Evolutionary conservation across 2,113 vertebrate genomes (phyloP).

Genomic region (Benitochromis conjunctus): DNA sequence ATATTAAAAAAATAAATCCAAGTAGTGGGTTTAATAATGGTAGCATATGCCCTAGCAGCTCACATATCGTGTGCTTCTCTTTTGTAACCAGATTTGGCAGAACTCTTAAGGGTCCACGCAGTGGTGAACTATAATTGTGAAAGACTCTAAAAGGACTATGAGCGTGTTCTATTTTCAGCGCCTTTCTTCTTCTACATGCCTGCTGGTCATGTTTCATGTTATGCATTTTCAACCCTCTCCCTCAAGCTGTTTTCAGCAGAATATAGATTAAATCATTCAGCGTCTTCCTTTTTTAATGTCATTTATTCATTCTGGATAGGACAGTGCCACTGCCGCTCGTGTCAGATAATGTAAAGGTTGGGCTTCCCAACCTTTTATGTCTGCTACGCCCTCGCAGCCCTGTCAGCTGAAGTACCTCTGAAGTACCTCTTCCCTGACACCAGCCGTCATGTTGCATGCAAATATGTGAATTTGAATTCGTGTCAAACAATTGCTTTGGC

Average conservation of each 20-base stretch:
- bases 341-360: not conserved
- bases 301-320: not conserved
- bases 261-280: slow-evolving; percentile 8
- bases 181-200: slow-evolving; percentile 34
- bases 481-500: not conserved
- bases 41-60: not conserved
- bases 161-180: slow-evolving; percentile 36
- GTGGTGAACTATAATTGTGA: slow-evolving; percentile 29
- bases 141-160: slow-evolving; percentile 51
- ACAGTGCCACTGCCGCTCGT: not conserved
- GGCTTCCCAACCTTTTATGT: not conserved
- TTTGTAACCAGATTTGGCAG: slow-evolving; percentile 9
- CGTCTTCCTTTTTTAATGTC: not conserved
- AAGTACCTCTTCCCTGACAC: not conserved
- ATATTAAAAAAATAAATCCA: not conserved
- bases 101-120: slow-evolving; percentile 5
- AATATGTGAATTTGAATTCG: not conserved
- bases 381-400: not conserved
- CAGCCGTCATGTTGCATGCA: not conserved
- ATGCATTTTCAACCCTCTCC: slow-evolving; percentile 15
- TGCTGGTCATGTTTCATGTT: slow-evolving; percentile 40
- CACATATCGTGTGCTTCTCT: not conserved
- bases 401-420: not conserved
- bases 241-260: slow-evolving; percentile 25
- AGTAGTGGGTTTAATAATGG: not conserved